A percentile compares a stretch with the other conserved stretches of the same genome.
These are phyloP conservation scores for Drosophila infuscata DNA, from an alignment of 2,888 invertebrate species.

Conservation along the genomic window DNA sequence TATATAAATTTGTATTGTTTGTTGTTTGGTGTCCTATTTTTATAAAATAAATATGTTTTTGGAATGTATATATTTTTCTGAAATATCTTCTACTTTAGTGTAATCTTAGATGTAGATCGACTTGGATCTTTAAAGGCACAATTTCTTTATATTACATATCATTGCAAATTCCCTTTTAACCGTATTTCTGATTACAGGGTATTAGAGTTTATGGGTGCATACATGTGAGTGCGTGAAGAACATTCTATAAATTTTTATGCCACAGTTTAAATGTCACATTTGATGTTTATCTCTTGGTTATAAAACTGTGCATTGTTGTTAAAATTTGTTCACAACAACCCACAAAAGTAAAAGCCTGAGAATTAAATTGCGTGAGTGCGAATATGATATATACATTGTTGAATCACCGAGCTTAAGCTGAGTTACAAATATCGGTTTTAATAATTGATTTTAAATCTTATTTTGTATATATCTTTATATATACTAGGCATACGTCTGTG, in stretches of 20 bases:
- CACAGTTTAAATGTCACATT: constrained; percentile 68
- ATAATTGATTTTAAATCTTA: background rate
- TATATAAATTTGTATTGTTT: background rate
- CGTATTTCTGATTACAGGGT: constrained; percentile 26
- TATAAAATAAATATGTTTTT: no score
- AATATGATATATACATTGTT: background rate
- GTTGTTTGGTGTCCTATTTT: background rate
- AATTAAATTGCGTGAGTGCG: constrained; percentile 45
- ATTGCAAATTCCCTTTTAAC: background rate
- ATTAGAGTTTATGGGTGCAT: constrained; percentile 38
- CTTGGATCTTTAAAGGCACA: background rate
- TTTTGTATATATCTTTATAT: background rate
- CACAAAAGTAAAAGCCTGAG: constrained; percentile 15
- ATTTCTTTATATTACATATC: background rate
- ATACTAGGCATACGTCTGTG: no score
- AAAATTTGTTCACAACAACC: constrained; percentile 41
- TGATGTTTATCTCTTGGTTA: constrained; percentile 70
- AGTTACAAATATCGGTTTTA: background rate
- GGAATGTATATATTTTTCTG: background rate
- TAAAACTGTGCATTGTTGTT: constrained; percentile 58
- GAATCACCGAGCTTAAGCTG: background rate
- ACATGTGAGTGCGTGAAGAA: constrained; percentile 37
- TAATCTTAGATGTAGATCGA: background rate
- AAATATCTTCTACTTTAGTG: background rate
- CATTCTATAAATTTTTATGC: constrained; percentile 70